A percentile compares a stretch with the other conserved stretches of the same genome.
Conservation (phyloP, 2,113 vertebrate species). For the Passer domesticus region DNA sequence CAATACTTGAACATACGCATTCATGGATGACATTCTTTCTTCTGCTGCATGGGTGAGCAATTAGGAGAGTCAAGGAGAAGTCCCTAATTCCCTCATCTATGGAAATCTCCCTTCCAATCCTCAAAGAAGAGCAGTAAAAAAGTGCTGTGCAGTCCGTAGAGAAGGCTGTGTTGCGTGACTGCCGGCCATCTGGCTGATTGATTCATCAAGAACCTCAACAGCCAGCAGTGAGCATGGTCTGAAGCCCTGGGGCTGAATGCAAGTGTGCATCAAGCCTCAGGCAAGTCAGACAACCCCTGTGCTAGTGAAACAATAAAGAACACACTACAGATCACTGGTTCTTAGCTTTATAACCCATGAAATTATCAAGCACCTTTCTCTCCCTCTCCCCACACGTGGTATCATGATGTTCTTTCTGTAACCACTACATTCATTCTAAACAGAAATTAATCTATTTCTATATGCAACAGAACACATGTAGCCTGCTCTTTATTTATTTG, state of each 20-base stretch:
- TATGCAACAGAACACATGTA: background rate
- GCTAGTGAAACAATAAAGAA: background rate
- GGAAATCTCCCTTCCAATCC: background rate
- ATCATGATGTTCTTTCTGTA: background rate
- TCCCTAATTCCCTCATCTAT: background rate
- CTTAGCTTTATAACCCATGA: background rate
- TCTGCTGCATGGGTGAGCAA: slow-evolving; percentile 38
- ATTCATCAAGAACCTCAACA: slow-evolving; percentile 16
- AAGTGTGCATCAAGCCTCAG: background rate
- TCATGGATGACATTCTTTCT: slow-evolving; percentile 16
- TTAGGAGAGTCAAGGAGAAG: slow-evolving; percentile 19
- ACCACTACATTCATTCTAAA: background rate
- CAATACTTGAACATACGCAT: background rate
- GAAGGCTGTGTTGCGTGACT: slow-evolving; percentile 36
- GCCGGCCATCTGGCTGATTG: slow-evolving; percentile 16
- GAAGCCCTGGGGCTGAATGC: slow-evolving; percentile 6
- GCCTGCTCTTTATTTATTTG: background rate
- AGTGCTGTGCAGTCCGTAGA: background rate
- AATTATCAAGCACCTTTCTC: background rate
- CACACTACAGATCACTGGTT: background rate
- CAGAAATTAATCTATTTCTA: background rate
- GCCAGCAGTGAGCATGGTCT: background rate
- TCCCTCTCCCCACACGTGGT: background rate
- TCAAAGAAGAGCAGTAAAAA: background rate
- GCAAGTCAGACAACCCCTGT: background rate